Evolutionary conservation across 2,888 invertebrate genomes (phyloP).

Genomic region (Glyphotaelius pellucidus): DNA sequence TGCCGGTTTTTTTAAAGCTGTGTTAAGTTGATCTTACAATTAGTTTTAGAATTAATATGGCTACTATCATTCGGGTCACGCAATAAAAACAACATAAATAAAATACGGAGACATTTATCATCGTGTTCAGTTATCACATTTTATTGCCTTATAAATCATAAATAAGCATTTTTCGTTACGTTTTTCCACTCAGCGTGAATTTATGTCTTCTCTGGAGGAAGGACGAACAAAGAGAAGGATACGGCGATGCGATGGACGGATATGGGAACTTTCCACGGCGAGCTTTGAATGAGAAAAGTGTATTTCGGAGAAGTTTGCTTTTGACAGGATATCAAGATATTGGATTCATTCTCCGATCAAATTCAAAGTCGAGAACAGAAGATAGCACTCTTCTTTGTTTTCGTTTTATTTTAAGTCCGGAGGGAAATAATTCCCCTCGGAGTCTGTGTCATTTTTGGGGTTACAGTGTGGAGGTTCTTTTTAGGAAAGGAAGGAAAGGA

Average conservation of each 20-base stretch:
- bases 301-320: neutral
- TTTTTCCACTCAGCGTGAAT: conserved; percentile 47
- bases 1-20: neutral
- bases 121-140: conserved; percentile 57
- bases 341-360: neutral
- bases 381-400: neutral
- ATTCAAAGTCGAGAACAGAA: neutral
- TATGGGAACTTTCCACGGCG: conserved; percentile 10
- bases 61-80: conserved; percentile 25
- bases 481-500: no score
- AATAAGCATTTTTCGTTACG: conserved; percentile 54
- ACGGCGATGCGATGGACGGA: neutral
- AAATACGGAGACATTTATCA: conserved; percentile 48
- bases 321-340: neutral
- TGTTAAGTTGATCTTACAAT: neutral
- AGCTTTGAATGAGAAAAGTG: conserved; percentile 3
- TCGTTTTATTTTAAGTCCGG: no score
- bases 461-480: no score
- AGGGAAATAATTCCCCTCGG: no score
- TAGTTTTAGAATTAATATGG: conserved; percentile 9
- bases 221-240: neutral
- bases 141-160: conserved; percentile 61
- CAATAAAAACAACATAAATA: conserved; percentile 43
- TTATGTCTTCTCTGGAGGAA: conserved; percentile 46
- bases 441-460: no score